Percentiles rank a stretch among this genome's conserved stretches.
Evolutionary conservation across 2,888 invertebrate species (phyloP).

Genomic region (Drosophila kuntzei): DNA sequence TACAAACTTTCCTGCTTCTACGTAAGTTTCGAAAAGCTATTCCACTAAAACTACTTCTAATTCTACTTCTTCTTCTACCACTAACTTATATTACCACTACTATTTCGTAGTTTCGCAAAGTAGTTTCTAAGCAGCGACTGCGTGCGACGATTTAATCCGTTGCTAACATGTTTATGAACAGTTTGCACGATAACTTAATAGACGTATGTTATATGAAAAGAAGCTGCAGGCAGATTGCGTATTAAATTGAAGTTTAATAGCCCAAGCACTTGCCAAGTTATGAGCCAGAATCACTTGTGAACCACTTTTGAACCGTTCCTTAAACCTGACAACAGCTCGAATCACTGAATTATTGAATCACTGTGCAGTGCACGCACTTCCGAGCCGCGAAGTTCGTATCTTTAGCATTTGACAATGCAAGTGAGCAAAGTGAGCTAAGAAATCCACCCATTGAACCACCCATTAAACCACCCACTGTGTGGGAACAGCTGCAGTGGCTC

Average conservation of each 20-base stretch:
- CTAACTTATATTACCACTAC: background rate
- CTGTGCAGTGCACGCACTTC: conserved; percentile 59
- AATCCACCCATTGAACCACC: background rate
- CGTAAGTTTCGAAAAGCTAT: background rate
- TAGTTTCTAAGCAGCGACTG: too few species aligned
- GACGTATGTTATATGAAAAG: background rate
- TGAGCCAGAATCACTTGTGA: conserved; percentile 18
- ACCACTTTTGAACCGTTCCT: conserved; percentile 10
- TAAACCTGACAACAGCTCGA: background rate
- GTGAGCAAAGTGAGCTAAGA: conserved; percentile 57
- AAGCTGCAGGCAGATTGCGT: background rate
- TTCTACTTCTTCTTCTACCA: background rate
- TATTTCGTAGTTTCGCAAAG: too few species aligned
- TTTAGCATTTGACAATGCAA: conserved; percentile 68
- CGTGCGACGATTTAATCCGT: background rate
- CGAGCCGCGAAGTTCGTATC: conserved; percentile 39
- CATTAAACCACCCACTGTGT: background rate
- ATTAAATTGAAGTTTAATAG: conserved; percentile 15
- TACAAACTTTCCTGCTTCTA: background rate
- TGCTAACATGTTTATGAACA: conserved; percentile 7
- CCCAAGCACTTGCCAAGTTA: background rate
- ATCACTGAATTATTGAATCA: conserved; percentile 37
- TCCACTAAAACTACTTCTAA: background rate
- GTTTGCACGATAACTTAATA: background rate
- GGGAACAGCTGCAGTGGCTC: conserved; percentile 57